phyloP scores from a whole-genome alignment of 2,797 vertebrate species.

The Chanos chanos region DNA sequence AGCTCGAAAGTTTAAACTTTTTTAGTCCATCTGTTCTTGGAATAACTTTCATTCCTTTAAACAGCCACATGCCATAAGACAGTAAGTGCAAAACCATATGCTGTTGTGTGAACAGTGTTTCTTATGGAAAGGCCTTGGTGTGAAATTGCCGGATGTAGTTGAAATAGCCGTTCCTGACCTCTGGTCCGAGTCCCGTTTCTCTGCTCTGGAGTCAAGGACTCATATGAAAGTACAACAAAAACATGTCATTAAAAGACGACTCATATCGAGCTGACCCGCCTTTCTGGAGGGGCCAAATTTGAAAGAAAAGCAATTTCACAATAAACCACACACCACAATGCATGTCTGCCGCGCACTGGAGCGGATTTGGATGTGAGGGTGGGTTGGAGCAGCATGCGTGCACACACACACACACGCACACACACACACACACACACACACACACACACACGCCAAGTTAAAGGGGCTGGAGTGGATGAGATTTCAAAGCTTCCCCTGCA shows the following conservation, averaged over 20 bases:
- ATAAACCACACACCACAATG: conserved; percentile 67
- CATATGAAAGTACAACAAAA: conserved; percentile 62
- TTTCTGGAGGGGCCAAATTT: conserved; percentile 64
- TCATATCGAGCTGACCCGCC: conserved; percentile 49
- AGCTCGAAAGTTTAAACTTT: too few relatives aligned
- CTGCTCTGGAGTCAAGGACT: conserved; percentile 54
- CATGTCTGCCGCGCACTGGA: conserved; percentile 40
- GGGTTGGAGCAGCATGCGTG: not conserved
- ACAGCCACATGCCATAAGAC: too few relatives aligned
- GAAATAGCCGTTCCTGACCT: conserved; percentile 29
- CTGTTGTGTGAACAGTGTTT: too few relatives aligned
- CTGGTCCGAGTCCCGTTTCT: conserved; percentile 25
- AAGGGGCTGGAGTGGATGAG: conserved; percentile 64
- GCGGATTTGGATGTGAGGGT: not conserved
- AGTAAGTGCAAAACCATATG: too few relatives aligned
- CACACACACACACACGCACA: not conserved
- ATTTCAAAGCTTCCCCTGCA: conserved; percentile 71
- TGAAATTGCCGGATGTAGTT: too few relatives aligned
- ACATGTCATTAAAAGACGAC: conserved; percentile 58
- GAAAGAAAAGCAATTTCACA: conserved; percentile 70
- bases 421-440: conserved; percentile 47
- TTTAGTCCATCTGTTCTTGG: too few relatives aligned
- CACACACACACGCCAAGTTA: too few relatives aligned
- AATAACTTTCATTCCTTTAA: too few relatives aligned
- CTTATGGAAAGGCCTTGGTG: too few relatives aligned